A percentile compares a stretch with the other conserved stretches of the same genome.
Evolutionary conservation across 2,113 vertebrate species (phyloP).

Genomic region (Symphodus melops): DNA sequence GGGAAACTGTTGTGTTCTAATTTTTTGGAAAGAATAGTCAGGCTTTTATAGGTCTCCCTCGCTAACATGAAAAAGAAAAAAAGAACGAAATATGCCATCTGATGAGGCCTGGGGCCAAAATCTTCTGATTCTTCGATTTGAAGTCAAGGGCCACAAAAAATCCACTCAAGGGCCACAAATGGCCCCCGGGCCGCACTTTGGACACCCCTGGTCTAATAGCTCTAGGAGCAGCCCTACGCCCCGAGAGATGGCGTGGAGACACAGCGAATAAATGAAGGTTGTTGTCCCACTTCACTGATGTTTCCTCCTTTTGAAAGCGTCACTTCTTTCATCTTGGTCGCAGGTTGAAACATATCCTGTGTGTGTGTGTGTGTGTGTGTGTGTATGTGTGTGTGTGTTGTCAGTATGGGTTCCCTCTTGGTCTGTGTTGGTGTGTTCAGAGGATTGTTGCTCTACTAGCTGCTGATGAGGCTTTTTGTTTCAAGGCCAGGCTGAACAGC

Average conservation of each 20-base stretch:
- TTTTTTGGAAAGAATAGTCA: no score
- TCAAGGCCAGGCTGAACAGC: conserved; percentile 38
- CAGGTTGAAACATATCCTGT: background rate
- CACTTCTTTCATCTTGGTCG: conserved; percentile 25
- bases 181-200: no score
- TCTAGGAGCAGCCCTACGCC: background rate
- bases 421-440: background rate
- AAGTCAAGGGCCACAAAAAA: no score
- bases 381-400: background rate
- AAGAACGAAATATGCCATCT: no score
- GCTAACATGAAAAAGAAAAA: no score
- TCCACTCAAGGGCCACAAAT: no score
- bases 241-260: conserved; percentile 20
- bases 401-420: background rate
- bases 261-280: conserved; percentile 32
- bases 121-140: no score
- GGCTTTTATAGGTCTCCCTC: no score
- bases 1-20: no score
- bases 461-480: conserved; percentile 35
- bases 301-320: conserved; percentile 9
- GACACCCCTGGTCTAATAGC: conserved; percentile 8
- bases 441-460: conserved; percentile 13
- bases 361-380: background rate
- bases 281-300: conserved; percentile 22
- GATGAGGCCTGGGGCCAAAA: no score